phyloP scores from a whole-genome alignment of 2,888 invertebrate species.

The Callinectes sapidus region DNA sequence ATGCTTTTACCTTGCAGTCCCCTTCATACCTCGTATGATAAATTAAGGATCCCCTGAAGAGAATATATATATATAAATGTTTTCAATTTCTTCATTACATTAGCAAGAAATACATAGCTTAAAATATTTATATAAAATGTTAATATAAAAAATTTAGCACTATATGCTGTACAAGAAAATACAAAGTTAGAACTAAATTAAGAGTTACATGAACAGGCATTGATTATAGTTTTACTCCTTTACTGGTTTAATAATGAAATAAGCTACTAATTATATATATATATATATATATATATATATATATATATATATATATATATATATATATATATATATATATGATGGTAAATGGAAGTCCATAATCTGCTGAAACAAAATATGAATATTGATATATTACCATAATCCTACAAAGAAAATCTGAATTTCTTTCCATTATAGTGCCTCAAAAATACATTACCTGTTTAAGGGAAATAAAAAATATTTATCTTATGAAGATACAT shows the following conservation, averaged over 20 bases:
- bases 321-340: not conserved
- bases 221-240: not conserved
- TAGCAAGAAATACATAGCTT: no score
- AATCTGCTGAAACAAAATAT: not conserved
- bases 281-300: constrained; percentile 16
- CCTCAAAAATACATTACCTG: no score
- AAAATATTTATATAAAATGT: not conserved
- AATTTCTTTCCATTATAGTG: no score
- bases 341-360: not conserved
- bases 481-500: not conserved
- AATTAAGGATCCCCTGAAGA: not conserved
- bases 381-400: not conserved
- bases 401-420: no score
- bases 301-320: constrained; percentile 20
- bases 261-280: not conserved
- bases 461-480: no score
- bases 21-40: not conserved
- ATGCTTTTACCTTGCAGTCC: not conserved
- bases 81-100: no score
- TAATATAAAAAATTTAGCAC: not conserved
- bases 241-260: no score
- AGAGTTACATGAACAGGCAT: not conserved
- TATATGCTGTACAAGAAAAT: not conserved
- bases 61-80: no score
- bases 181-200: no score